phyloP scores from a whole-genome alignment of 2,797 vertebrate genomes.

The Pseudochaenichthys georgianus region DNA sequence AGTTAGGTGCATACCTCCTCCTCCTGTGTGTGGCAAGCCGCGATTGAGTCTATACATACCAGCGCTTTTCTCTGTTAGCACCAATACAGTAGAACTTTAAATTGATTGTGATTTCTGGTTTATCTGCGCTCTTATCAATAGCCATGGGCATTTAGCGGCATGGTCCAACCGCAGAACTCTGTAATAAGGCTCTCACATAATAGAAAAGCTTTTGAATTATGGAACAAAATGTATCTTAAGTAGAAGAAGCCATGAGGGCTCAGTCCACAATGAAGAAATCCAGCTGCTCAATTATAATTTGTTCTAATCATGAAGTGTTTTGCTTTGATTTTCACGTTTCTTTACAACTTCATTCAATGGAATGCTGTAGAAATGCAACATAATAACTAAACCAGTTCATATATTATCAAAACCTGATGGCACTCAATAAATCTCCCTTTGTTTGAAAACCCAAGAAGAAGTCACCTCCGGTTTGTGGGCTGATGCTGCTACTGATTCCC shows the following conservation, averaged over 20 bases:
- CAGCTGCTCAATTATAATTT: constrained; percentile 26
- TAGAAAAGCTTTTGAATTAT: constrained; percentile 44
- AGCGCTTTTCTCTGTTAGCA: constrained; percentile 16
- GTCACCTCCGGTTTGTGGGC: neutral
- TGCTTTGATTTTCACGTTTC: neutral
- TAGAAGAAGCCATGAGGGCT: constrained; percentile 26
- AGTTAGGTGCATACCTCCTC: too few relatives aligned
- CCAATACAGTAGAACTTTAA: neutral
- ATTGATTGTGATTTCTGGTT: constrained; percentile 22
- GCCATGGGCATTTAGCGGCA: constrained; percentile 9
- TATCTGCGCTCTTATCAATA: constrained; percentile 21
- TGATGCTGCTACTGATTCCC: constrained; percentile 1
- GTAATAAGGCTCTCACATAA: constrained; percentile 20
- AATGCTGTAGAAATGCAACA: neutral
- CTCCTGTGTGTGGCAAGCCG: neutral
- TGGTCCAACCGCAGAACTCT: constrained; percentile 20
- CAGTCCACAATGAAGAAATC: constrained; percentile 30
- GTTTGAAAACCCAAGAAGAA: constrained; percentile 18
- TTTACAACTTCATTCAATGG: constrained; percentile 1
- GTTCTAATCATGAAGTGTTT: constrained; percentile 14
- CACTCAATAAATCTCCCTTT: constrained; percentile 29
- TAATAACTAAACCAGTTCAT: neutral
- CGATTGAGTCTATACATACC: constrained; percentile 19
- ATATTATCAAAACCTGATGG: constrained; percentile 16
- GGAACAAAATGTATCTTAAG: constrained; percentile 41